These are phyloP conservation scores for Ischnus inquisitorius DNA, from an alignment of 2,888 invertebrate genomes.

Conservation along the genomic window DNA sequence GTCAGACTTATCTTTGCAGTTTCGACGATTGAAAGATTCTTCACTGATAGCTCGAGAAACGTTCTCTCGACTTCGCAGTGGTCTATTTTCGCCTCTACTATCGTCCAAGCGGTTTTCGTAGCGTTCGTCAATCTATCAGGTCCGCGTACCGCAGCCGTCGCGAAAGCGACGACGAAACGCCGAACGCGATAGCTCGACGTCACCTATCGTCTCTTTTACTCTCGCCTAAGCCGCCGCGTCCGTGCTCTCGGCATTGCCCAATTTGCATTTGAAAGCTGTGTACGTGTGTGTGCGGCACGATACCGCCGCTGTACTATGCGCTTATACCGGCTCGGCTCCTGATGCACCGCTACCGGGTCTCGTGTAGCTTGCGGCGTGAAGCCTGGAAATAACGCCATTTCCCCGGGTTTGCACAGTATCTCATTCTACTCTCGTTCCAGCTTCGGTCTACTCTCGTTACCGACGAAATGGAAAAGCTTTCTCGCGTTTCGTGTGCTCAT, in stretches of 20 bases:
- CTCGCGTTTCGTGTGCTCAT: conserved; percentile 31
- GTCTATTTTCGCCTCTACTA: conserved; percentile 1
- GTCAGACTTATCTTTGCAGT: too few species aligned
- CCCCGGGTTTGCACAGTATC: conserved; percentile 31
- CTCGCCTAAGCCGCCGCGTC: conserved; percentile 62
- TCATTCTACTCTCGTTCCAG: conserved; percentile 45
- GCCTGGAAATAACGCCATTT: conserved; percentile 59
- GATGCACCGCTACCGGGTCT: conserved; percentile 57
- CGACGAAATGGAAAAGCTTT: conserved; percentile 42
- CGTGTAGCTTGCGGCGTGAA: conserved; percentile 30
- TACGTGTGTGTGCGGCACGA: conserved; percentile 26
- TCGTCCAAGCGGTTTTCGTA: conserved; percentile 27
- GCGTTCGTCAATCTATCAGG: conserved; percentile 22
- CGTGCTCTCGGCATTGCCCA: conserved; percentile 63
- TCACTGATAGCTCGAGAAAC: neutral
- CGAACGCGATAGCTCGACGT: conserved; percentile 26
- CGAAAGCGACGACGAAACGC: conserved; percentile 8
- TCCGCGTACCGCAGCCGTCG: neutral
- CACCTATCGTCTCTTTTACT: conserved; percentile 39
- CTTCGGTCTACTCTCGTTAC: conserved; percentile 53
- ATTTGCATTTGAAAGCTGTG: conserved; percentile 73
- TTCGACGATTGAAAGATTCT: neutral
- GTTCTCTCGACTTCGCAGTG: neutral
- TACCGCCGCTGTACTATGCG: conserved; percentile 45
- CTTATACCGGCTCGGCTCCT: conserved; percentile 44